phyloP scores from a whole-genome alignment of 2,797 vertebrate species.

The Bradypodion pumilum region DNA sequence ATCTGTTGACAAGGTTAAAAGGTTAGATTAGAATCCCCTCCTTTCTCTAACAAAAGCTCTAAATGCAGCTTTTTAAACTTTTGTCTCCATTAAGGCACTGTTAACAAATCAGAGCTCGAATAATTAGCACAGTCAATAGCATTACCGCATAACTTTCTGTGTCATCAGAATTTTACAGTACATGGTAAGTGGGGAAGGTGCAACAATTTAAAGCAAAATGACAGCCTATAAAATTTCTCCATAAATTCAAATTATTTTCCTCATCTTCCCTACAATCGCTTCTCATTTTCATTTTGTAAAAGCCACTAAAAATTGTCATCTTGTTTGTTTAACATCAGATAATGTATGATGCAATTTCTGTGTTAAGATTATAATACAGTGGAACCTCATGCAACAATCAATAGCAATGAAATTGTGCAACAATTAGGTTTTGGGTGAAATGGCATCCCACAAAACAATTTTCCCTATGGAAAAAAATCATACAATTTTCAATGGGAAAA shows the following conservation, averaged over 20 bases:
- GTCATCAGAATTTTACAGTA: constrained; percentile 50
- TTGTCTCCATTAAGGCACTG: constrained; percentile 56
- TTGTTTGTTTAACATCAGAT: too few species aligned
- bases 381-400: too few species aligned
- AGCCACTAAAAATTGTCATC: too few species aligned
- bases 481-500: too few species aligned
- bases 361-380: constrained; percentile 37
- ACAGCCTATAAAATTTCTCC: constrained; percentile 75
- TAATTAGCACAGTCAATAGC: constrained; percentile 56
- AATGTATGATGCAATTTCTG: too few species aligned
- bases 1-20: constrained; percentile 78
- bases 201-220: constrained; percentile 74
- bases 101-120: constrained; percentile 60
- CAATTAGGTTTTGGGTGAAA: too few species aligned
- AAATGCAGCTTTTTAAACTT: constrained; percentile 64
- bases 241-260: constrained; percentile 68
- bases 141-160: constrained; percentile 29
- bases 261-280: constrained; percentile 66
- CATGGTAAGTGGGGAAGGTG: constrained; percentile 53
- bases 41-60: constrained; percentile 53
- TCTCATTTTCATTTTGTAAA: too few species aligned
- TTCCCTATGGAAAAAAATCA: too few species aligned
- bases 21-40: constrained; percentile 65
- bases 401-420: too few species aligned
- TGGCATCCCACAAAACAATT: too few species aligned